Conservation (phyloP, 2,113 vertebrate species). For the Delphinapterus leucas region DNA sequence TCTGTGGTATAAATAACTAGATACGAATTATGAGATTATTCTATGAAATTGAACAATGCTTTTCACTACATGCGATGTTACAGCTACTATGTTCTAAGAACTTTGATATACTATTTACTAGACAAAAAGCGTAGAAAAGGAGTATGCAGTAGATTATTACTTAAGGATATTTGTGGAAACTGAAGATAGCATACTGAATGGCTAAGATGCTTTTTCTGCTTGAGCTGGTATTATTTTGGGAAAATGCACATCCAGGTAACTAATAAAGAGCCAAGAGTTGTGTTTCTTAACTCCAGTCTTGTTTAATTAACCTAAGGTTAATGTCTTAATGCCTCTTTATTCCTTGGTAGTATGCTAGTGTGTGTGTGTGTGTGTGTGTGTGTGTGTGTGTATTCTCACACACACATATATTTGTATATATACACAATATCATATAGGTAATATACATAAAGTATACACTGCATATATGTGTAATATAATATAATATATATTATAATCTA, state of each 20-base stretch:
- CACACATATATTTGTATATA: neutral
- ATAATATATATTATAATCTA: neutral
- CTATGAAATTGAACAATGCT: conserved; percentile 25
- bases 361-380: too few relatives aligned
- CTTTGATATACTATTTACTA: neutral
- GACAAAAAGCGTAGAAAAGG: neutral
- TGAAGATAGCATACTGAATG: neutral
- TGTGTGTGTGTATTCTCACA: too few relatives aligned
- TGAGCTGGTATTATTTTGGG: neutral
- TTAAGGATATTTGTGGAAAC: neutral
- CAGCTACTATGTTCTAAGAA: neutral
- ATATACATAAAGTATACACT: neutral
- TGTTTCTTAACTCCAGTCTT: neutral
- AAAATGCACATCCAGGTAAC: neutral
- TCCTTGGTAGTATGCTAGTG: neutral
- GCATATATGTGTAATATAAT: neutral
- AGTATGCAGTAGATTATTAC: neutral
- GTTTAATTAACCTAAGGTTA: neutral
- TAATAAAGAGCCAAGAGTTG: neutral
- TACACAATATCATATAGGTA: neutral
- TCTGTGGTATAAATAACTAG: conserved; percentile 48
- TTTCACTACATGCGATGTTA: conserved; percentile 13
- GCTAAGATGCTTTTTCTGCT: neutral
- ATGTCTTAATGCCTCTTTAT: neutral
- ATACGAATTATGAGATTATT: neutral